These are phyloP conservation scores for Portunus trituberculatus DNA, from an alignment of 1,140 invertebrate genomes.

Conservation along the genomic window DNA sequence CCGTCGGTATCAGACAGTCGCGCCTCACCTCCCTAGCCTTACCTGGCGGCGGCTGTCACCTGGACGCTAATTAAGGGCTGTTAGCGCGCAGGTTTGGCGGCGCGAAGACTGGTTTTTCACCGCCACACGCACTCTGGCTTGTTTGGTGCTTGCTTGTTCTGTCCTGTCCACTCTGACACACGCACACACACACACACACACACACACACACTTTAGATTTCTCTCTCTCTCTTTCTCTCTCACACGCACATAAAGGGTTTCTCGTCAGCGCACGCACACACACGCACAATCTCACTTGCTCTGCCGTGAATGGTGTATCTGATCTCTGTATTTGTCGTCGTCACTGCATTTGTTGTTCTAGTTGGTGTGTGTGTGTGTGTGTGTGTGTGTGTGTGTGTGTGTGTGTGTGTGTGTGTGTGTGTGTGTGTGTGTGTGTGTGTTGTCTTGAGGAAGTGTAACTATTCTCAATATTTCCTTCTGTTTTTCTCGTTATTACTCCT, in stretches of 20 bases:
- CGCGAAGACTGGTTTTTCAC: no score
- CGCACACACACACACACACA: slow-evolving; percentile 34
- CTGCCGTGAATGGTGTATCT: background rate
- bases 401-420: slow-evolving; percentile 41
- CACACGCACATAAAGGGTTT: background rate
- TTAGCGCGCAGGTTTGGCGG: no score
- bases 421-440: slow-evolving; percentile 35
- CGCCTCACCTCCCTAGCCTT: no score
- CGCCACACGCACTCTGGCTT: no score
- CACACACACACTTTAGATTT: background rate
- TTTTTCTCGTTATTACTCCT: background rate
- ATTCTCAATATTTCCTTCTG: background rate
- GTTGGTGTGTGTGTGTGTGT: background rate
- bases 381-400: slow-evolving; percentile 23
- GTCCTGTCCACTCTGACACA: background rate
- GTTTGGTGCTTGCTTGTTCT: background rate
- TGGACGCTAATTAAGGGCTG: no score
- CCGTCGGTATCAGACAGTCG: no score
- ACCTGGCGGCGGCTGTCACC: no score
- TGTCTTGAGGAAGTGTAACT: background rate
- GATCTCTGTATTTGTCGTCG: no score
- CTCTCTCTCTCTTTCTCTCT: background rate
- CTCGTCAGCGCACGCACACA: slow-evolving; percentile 3
- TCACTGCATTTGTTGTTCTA: no score
- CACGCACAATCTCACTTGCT: slow-evolving; percentile 18